phyloP scores from a whole-genome alignment of 2,797 vertebrate genomes.

The Dallia pectoralis region DNA sequence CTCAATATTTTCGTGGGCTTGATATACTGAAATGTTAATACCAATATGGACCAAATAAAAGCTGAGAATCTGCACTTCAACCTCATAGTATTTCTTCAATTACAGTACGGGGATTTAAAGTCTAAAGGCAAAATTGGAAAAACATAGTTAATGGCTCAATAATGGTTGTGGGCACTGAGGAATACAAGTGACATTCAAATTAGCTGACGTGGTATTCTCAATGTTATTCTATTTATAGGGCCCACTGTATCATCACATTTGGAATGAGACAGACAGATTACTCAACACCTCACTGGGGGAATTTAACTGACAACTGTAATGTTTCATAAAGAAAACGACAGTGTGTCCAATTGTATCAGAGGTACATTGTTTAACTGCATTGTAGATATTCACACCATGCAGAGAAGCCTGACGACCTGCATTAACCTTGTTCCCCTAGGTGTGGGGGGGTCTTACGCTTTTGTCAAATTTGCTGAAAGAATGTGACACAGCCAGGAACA shows the following conservation, averaged over 20 bases:
- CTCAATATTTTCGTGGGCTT: too few relatives aligned
- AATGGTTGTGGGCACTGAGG: too few relatives aligned
- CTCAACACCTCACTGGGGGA: not conserved
- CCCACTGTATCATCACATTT: not conserved
- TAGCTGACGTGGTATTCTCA: not conserved
- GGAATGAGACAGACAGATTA: not conserved
- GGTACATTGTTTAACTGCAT: conserved; percentile 35
- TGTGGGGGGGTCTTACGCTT: conserved; percentile 25
- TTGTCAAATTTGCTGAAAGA: conserved; percentile 53
- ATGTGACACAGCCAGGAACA: conserved; percentile 42
- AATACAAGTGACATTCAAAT: not conserved
- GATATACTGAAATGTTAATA: too few relatives aligned
- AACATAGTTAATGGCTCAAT: too few relatives aligned
- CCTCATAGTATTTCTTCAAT: too few relatives aligned
- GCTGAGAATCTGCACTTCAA: too few relatives aligned
- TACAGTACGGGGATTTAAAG: too few relatives aligned
- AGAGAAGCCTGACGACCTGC: conserved; percentile 34
- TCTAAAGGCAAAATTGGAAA: too few relatives aligned
- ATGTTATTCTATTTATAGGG: not conserved
- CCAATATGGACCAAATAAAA: too few relatives aligned
- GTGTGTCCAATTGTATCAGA: not conserved
- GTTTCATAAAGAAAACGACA: not conserved
- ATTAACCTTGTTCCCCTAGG: conserved; percentile 10
- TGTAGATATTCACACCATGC: conserved; percentile 54
- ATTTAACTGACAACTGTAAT: not conserved